Evolutionary conservation across 2,113 vertebrate species (phyloP).

Genomic region (Parotia lawesii): DNA sequence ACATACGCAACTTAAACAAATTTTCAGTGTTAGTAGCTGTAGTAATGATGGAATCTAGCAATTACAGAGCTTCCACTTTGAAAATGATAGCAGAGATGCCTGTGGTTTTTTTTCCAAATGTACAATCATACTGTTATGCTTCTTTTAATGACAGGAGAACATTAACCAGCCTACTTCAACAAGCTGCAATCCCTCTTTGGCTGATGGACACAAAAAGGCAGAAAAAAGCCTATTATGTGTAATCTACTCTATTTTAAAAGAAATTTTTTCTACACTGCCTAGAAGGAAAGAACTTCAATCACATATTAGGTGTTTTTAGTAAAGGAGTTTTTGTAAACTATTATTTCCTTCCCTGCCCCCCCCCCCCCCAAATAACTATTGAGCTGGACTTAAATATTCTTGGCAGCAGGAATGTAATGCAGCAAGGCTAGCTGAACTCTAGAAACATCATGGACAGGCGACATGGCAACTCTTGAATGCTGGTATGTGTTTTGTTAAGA

Average conservation of each 20-base stretch:
- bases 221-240: background rate
- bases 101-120: background rate
- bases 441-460: background rate
- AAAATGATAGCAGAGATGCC: background rate
- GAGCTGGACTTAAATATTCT: background rate
- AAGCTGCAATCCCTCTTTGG: background rate
- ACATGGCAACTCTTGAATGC: background rate
- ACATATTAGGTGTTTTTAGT: background rate
- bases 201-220: background rate
- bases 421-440: background rate
- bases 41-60: background rate
- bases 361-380: background rate
- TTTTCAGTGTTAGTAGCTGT: background rate
- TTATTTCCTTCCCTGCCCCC: background rate
- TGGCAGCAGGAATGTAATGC: background rate
- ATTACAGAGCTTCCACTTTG: background rate
- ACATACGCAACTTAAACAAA: background rate
- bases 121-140: background rate
- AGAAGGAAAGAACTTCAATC: background rate
- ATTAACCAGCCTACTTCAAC: background rate
- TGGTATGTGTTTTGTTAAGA: background rate
- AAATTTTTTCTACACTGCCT: background rate
- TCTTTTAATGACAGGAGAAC: background rate
- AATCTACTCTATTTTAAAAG: background rate
- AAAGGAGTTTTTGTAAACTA: background rate